Base-by-base conservation (phyloP, 2,888 invertebrate species). In the Nephrotoma flavescens region DNA sequence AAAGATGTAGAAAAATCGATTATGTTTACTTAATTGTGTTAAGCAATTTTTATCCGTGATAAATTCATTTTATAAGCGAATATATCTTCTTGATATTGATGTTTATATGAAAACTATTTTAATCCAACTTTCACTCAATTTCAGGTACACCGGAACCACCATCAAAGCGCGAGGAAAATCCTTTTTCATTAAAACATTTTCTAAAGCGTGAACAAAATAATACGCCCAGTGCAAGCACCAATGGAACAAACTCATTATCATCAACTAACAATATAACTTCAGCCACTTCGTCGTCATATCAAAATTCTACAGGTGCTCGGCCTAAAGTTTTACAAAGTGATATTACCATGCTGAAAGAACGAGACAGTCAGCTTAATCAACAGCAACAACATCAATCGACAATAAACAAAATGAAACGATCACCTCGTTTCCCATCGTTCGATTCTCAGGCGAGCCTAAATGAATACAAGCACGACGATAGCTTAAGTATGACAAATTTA, bases 141-240 rank as follows among this genome's bases (percentile, higher is more conserved):
- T 41, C 11, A 86, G 86, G 85, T n/a, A 45, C 86, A 5, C 57
- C 47, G 31, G 88, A 88, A 11, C 88, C 87, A 83, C 88, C 87
- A 19, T 31, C 71, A 71, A 88, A 88, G 44, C 88, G 88, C 1
- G 96, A 96, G 89, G 96, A 96, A 89, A 96, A 96, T 91, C 95
- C 96, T 3, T 96, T 97, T 91, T 97, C 97, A 87, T 96, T 97
- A 89, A 96, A 96, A 90, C 96, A 96, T 90, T 97, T 97, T 90
- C 91, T 97, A 89, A 95, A 95, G 90, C 94, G 95, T 89, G 95
- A 95, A 89, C 44, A 86, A 87, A 87, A 71, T 42, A 87, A 71
- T 83, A 87, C 86, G 88, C 89, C 89, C 47, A 89, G 86, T 89
- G 57, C 83, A 57, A 87, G 86, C 19, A 86, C 87, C 19, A 86